Conservation (phyloP, 2,888 invertebrate species). For the Trissolcus japonicus region DNA sequence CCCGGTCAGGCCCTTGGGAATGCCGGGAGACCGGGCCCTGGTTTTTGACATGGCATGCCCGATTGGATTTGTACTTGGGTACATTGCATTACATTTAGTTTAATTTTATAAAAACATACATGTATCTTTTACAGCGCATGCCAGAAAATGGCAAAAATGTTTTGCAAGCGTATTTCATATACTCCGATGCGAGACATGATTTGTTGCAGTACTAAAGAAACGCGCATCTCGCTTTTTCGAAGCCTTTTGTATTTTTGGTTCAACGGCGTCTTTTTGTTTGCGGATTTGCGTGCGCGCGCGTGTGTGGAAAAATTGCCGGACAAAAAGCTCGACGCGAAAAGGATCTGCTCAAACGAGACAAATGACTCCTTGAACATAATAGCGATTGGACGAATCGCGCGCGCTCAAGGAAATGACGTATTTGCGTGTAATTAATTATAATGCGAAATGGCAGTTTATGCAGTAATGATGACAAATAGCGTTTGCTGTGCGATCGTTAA, state of each 20-base stretch:
- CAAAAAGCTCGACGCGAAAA: conserved; percentile 52
- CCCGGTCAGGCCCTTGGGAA: too few species aligned
- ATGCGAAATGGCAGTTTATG: conserved; percentile 53
- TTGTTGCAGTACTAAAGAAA: conserved; percentile 39
- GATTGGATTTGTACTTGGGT: too few species aligned
- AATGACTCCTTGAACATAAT: conserved; percentile 50
- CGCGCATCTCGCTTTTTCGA: conserved; percentile 8
- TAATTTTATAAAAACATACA: too few species aligned
- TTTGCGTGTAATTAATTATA: conserved; percentile 58
- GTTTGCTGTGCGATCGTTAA: conserved; percentile 51
- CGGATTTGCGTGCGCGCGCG: conserved; percentile 18
- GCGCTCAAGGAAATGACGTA: conserved; percentile 53
- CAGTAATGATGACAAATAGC: conserved; percentile 57
- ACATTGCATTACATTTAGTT: too few species aligned
- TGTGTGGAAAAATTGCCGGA: conserved; percentile 47
- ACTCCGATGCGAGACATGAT: conserved; percentile 23
- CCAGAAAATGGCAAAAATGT: not conserved
- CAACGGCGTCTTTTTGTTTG: conserved; percentile 1
- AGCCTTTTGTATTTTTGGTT: conserved; percentile 7
- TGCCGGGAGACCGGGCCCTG: too few species aligned
- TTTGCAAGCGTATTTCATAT: conserved; percentile 33
- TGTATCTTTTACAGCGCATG: too few species aligned
- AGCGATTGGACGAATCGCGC: conserved; percentile 54
- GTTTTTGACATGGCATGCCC: too few species aligned
- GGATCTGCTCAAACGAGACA: conserved; percentile 51